Base-by-base conservation (phyloP, 2,797 vertebrate genomes). In the Petrocephalus sullivani region DNA sequence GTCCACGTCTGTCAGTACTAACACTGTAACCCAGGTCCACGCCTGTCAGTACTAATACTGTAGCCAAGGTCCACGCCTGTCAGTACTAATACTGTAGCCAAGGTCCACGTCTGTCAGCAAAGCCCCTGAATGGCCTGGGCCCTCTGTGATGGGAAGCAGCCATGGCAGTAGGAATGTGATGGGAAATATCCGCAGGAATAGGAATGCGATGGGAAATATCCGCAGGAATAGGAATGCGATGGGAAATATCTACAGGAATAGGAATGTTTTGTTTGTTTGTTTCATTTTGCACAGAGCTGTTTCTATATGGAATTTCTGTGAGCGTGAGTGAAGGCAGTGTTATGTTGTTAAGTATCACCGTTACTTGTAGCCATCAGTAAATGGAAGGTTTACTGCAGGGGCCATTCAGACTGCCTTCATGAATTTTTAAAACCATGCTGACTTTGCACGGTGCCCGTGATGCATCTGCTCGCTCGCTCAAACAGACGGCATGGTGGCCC, bases 391-490 rank as follows among this genome's bases (percentile, higher is more conserved):
- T 21, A 82, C 2, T 1, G 78, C 78, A 46, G 78, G 6, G 19
- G 33, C 85, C 14, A 37, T 64, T 53, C 57, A 90, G 90, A 21
- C 21, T 61, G 54, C 14, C 23, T 82, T 54, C 23, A 57, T 85
- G 12, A 58, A 58, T 85, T 19, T 16, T 58, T 85, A 58, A 58
- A 14, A 37, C 7, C 23, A 7, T 1, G 21, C 51, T 21, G 19
- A 12, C 9, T 46, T 58, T 28, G 23, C 16, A 4, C 54, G 2
- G 12, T 12, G 67, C 8, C 54, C 41, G 9, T 56, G 75, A 78
- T 87, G 16, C 23, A 4, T 56, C 51, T 10, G 46, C 9, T 78
- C 6, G 7, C 41, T 88, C 1, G 87, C 3, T 87, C 56, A 86
- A 6, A 4, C 41, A 46, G 41, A 46, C 41, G 41, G 41, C 1